Percentiles rank a stretch among this genome's conserved stretches.
These are phyloP conservation scores for Boloria selene DNA, from an alignment of 2,888 invertebrate genomes.

Conservation along the genomic window DNA sequence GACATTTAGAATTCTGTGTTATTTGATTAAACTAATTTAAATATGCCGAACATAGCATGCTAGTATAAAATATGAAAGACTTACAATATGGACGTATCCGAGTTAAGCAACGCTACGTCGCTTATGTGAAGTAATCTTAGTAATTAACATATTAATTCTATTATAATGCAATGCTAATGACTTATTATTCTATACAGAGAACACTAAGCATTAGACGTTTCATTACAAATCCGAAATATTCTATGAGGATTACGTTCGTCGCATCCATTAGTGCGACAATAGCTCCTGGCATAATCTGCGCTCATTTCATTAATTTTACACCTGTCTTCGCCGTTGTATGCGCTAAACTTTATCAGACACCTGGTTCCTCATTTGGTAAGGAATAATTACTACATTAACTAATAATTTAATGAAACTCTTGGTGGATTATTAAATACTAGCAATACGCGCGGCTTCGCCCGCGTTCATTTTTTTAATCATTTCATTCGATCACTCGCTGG, in stretches of 20 bases:
- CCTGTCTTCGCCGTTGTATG: conserved; percentile 26
- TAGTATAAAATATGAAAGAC: too few relatives aligned
- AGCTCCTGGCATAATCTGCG: conserved; percentile 33
- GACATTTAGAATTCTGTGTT: too few relatives aligned
- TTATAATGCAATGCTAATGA: conserved; percentile 2
- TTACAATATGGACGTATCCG: too few relatives aligned
- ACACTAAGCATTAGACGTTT: conserved; percentile 29
- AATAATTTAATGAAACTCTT: too few relatives aligned
- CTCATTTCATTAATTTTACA: conserved; percentile 33
- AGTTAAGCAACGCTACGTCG: too few relatives aligned
- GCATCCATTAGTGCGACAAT: conserved; percentile 38
- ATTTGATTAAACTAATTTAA: too few relatives aligned
- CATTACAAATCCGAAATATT: conserved; percentile 36
- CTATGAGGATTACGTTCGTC: conserved; percentile 36
- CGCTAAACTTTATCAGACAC: conserved; percentile 19
- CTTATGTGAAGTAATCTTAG: too few relatives aligned
- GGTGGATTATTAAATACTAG: too few relatives aligned
- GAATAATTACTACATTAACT: conserved; percentile 21
- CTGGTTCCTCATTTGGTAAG: conserved; percentile 16
- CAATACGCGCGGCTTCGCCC: too few relatives aligned
- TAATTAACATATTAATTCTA: neutral
- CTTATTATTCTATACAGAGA: neutral
- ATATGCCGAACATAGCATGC: too few relatives aligned
- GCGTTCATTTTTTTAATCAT: too few relatives aligned
- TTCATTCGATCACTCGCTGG: too few relatives aligned